phyloP scores from a whole-genome alignment of 2,888 invertebrate genomes.

The Arctia plantaginis region DNA sequence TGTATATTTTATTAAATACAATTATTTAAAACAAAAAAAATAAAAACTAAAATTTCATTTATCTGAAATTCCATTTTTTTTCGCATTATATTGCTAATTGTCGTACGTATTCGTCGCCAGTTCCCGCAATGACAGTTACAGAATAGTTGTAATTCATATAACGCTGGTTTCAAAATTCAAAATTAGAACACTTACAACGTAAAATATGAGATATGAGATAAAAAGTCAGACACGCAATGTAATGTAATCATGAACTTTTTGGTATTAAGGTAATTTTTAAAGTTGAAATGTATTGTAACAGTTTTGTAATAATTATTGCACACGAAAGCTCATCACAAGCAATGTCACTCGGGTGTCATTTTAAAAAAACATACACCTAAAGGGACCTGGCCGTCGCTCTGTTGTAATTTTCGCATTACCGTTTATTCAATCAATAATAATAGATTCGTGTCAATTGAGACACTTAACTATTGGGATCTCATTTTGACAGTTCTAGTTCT shows the following conservation, averaged over 20 bases:
- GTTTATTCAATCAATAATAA: neutral
- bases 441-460: neutral
- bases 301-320: neutral
- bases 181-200: neutral
- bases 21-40: no score
- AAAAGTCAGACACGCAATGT: no score
- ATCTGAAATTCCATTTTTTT: no score
- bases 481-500: no score
- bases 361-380: conserved; percentile 50
- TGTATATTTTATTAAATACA: no score
- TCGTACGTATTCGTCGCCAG: no score
- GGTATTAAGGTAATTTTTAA: neutral
- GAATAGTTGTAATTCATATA: neutral
- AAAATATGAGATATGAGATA: no score
- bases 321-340: neutral
- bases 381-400: conserved; percentile 22
- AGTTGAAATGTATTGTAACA: neutral
- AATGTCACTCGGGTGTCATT: conserved; percentile 42
- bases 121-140: neutral
- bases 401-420: neutral
- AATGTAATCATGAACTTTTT: neutral
- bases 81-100: no score
- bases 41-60: no score
- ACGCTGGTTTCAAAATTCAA: neutral
- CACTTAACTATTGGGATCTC: neutral